Conservation (phyloP, 2,888 invertebrate genomes). For the Macrosiphum euphorbiae region DNA sequence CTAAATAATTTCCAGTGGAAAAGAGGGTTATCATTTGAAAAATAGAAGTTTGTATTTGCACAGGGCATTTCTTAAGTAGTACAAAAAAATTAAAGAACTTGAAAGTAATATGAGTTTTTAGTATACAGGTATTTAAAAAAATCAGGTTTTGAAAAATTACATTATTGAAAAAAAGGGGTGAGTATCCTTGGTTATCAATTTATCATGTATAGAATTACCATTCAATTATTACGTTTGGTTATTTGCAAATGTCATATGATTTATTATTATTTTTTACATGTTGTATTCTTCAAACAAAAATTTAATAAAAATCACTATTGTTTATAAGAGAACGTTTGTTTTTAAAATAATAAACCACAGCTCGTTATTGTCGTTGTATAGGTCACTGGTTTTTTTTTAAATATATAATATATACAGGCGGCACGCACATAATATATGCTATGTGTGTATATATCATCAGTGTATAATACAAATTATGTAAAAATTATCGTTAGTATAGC, state of each 20-base stretch:
- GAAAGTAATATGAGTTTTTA: too few relatives aligned
- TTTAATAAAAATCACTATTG: background rate
- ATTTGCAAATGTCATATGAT: background rate
- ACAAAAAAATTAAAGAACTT: too few relatives aligned
- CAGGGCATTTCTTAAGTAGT: too few relatives aligned
- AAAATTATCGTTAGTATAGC: background rate
- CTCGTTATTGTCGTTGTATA: background rate
- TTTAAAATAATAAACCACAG: background rate
- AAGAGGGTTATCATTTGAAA: too few relatives aligned
- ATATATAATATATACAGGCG: background rate
- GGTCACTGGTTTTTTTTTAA: background rate
- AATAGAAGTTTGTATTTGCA: too few relatives aligned
- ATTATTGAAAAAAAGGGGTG: too few relatives aligned
- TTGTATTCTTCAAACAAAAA: background rate
- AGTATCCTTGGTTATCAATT: too few relatives aligned
- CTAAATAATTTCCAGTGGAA: too few relatives aligned
- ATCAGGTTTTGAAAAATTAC: too few relatives aligned
- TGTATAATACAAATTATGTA: background rate
- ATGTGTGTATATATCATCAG: background rate
- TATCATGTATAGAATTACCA: background rate
- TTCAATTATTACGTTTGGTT: background rate
- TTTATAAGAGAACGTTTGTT: background rate
- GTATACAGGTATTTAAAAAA: too few relatives aligned
- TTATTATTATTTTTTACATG: background rate
- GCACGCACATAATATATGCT: background rate